A percentile compares a stretch with the other conserved stretches of the same genome.
phyloP scores from a whole-genome alignment of 2,113 vertebrate genomes.

The Pelodiscus sinensis region DNA sequence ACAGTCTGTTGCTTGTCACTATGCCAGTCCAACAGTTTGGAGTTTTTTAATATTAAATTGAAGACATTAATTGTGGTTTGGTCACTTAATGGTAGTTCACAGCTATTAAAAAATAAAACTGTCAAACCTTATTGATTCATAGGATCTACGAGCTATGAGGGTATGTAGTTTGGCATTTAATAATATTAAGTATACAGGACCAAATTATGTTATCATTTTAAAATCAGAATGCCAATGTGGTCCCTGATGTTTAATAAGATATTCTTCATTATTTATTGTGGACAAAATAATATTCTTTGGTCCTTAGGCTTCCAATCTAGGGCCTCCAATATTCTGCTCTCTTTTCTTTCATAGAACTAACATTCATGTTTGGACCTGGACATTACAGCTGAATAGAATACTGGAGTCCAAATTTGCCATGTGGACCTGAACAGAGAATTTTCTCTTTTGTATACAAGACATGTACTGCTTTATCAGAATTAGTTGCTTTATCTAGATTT shows the following conservation, averaged over 20 bases:
- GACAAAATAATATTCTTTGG: not conserved
- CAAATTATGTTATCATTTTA: not conserved
- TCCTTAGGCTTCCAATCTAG: not conserved
- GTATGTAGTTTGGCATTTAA: conserved; percentile 13
- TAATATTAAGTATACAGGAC: not conserved
- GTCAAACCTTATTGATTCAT: conserved; percentile 33
- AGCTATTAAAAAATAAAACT: conserved; percentile 17
- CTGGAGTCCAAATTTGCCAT: not conserved
- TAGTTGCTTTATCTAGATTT: not conserved
- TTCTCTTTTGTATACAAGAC: not conserved
- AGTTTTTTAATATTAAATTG: conserved; percentile 30
- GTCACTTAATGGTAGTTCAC: conserved; percentile 14
- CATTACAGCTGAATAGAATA: not conserved
- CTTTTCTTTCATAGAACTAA: not conserved
- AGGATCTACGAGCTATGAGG: not conserved
- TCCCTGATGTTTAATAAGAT: not conserved
- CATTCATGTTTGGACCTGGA: not conserved
- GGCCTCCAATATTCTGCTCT: not conserved
- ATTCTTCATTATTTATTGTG: not conserved
- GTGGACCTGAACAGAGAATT: not conserved
- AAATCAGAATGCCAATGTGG: not conserved
- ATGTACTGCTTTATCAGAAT: not conserved
- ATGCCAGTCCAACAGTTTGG: conserved; percentile 1
- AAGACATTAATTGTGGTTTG: conserved; percentile 7
- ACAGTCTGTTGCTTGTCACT: not conserved